Conservation (phyloP, 2,797 vertebrate species). For the Sebastes minor region DNA sequence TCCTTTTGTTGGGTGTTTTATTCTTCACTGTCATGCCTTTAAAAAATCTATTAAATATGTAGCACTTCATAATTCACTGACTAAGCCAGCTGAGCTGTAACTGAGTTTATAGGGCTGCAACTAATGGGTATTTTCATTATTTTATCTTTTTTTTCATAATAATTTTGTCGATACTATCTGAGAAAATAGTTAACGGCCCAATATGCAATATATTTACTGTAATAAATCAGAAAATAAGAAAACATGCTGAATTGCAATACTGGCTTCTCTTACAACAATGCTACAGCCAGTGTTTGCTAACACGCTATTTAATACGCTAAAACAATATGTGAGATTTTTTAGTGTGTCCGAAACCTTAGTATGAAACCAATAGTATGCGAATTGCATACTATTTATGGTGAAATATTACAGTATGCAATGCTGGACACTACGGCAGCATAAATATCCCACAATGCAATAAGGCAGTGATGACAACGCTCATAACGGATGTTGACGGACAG, state of each 20-base stretch:
- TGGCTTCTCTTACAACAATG: too few species aligned
- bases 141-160: neutral
- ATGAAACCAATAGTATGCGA: rapidly evolving
- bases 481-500: too few species aligned
- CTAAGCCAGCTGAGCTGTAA: neutral
- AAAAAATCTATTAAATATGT: neutral
- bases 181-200: neutral
- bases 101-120: neutral
- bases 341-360: too few species aligned
- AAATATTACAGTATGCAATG: too few species aligned
- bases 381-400: too few species aligned
- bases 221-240: too few species aligned
- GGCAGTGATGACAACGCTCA: rapidly evolving
- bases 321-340: too few species aligned
- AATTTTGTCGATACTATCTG: neutral
- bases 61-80: neutral
- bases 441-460: too few species aligned
- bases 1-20: neutral
- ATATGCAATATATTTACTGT: neutral
- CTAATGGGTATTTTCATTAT: neutral
- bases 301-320: too few species aligned
- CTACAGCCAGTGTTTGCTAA: too few species aligned
- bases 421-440: too few species aligned
- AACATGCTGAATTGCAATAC: too few species aligned
- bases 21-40: neutral